Evolutionary conservation across 2,888 invertebrate genomes (phyloP).

Genomic region (Cyrtodaria siliqua): DNA sequence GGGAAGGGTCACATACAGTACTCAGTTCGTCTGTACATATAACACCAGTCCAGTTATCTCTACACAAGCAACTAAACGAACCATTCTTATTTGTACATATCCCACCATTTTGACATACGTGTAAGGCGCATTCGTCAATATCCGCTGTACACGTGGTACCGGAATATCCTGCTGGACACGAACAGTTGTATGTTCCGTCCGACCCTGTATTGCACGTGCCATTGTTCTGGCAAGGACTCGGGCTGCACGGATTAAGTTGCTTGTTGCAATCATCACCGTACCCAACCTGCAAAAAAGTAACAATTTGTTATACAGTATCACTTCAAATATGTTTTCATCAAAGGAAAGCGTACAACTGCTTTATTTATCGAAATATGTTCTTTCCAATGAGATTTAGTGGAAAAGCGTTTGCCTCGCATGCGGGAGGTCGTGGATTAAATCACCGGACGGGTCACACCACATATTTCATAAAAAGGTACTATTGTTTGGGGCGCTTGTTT

Average conservation of each 20-base stretch:
- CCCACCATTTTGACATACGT: conserved; percentile 95
- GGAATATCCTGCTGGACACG: conserved; percentile 39
- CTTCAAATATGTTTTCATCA: no score
- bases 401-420: no score
- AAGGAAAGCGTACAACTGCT: no score
- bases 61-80: conserved; percentile 74
- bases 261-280: conserved; percentile 46
- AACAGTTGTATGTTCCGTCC: conserved; percentile 33
- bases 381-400: no score
- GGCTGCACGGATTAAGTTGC: conserved; percentile 38
- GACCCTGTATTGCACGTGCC: conserved; percentile 42
- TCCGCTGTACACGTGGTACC: conserved; percentile 47
- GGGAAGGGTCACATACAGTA: conserved; percentile 48
- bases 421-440: no score
- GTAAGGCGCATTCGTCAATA: conserved; percentile 94
- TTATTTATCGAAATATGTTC: no score
- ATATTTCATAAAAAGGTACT: no score
- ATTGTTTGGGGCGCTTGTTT: no score
- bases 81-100: conserved; percentile 90
- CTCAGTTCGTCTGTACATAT: conserved; percentile 40
- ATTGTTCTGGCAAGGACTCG: conserved; percentile 55
- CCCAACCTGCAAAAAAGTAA: no score
- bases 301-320: no score
- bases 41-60: conserved; percentile 88
- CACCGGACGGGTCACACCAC: no score